Evolutionary conservation across 92 coral and sea anemone species (phyloP), one percentile per base, ranked within the genome.

Genomic region (Chrysogorgia sp.): DNA sequence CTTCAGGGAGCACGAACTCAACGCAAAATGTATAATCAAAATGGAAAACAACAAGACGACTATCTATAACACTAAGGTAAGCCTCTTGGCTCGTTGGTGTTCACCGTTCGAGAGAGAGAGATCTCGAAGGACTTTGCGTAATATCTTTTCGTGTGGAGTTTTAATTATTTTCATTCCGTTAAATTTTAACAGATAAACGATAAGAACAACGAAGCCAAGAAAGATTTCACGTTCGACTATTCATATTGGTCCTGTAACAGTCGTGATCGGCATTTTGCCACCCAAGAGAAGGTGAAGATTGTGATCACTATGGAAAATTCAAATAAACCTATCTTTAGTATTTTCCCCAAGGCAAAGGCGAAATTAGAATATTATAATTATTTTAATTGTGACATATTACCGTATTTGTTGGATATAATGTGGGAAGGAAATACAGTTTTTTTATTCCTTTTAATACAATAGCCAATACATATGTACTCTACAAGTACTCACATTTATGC

Each of bases 231-330:
- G 4, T 94, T 89, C 32, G 98, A 94, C 76, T 88, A 74, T 56
- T 94, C 98, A 10, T 94, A 94, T 80, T 94, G 98, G 97, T 94
- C 98, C 21, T 91, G 90, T 25, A 96, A 94, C 49, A 94, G 98
- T 64, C 76, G 88, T 48, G 98, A 94, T 83, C 87, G 91, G 41
- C 98, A 94, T 48, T 94, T 82, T 50, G 97, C 92, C 40, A 86
- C 98, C 24, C 98, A 94, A 70, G 98, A 94, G 59, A 96, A 86
- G 96, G 98, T 94, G n/a, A n/a, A n/a, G n/a, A n/a, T n/a, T n/a
- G n/a, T n/a, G n/a, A n/a, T n/a, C n/a, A n/a, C n/a, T n/a, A n/a
- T n/a, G n/a, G n/a, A n/a, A n/a, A n/a, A n/a, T n/a, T n/a, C n/a
- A n/a, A n/a, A n/a, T n/a, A n/a, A n/a, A n/a, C n/a, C n/a, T n/a